Base-by-base conservation (phyloP, 2,888 invertebrate species). In the Tupiocoris notatus region DNA sequence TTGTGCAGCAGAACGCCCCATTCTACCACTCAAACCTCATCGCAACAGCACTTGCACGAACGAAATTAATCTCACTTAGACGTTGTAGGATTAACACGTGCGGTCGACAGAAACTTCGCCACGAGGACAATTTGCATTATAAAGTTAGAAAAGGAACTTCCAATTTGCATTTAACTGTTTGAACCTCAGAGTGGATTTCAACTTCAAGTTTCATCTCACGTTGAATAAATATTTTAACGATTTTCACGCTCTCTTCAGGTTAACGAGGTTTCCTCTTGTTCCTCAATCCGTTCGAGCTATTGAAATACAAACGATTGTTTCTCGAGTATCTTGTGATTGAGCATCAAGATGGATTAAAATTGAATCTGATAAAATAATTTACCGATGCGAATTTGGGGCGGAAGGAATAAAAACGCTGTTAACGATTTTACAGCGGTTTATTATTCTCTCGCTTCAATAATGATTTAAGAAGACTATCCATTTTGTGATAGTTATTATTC, bases 51-150 rank as follows among this genome's bases (percentile, higher is more conserved):
- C 17, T 25, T 63, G 20, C 68, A 12, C 65, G 57, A 75, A 75
- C 65, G 57, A 75, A 75, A 75, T 75, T 75, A 75, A 75, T 75
- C 75, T 75, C 75, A 65, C 75, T 65, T 64, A 75, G 75, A 65
- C 64, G 57, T 64, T 64, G 58, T 22, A 21, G 65, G 64, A 75
- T 75, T 75, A 75, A 75, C 75, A 57, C 75, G 75, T 65, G 22
- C 39, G 39, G 39, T 39, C 39, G 39, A 39, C 39, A 12, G 39
- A 39, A 39, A 39, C 39, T 39, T 12, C 65, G 64, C 62, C 17
- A 56, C 20, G 39, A 54, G 25, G 21, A 25, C 54, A 22, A 73
- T 73, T 62, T 73, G 73, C 73, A 73, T 73, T 12, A 62, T 73
- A 70, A 70, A 70, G 70, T 39, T 63, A 39, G 39, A 39, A 39